A percentile compares a stretch with the other conserved stretches of the same genome.
Evolutionary conservation across 2,888 invertebrate species (phyloP).

Genomic region (Gortyna flavago): DNA sequence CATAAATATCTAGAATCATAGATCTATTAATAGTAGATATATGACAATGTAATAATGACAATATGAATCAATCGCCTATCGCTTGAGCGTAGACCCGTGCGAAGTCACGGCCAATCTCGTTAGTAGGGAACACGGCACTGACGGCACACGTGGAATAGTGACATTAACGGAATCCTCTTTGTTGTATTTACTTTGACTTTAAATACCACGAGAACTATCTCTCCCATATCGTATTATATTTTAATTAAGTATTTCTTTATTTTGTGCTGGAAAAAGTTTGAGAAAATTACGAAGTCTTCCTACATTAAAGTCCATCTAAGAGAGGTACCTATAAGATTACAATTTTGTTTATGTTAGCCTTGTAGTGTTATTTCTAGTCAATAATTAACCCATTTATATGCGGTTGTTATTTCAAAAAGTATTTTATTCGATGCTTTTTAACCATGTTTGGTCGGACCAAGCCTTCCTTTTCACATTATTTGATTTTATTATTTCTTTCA

Average conservation of each 20-base stretch:
- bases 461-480: background rate
- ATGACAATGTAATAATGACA: background rate
- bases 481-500: background rate
- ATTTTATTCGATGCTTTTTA: background rate
- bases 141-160: slow-evolving; percentile 66
- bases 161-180: slow-evolving; percentile 73
- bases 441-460: background rate
- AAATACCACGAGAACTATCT: slow-evolving; percentile 13
- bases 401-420: background rate
- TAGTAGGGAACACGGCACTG: slow-evolving; percentile 67
- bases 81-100: slow-evolving; percentile 49
- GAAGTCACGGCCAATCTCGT: slow-evolving; percentile 82
- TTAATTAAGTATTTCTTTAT: background rate
- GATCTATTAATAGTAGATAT: background rate
- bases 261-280: background rate
- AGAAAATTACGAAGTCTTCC: background rate
- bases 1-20: background rate
- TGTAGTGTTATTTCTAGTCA: background rate
- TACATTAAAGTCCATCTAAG: background rate
- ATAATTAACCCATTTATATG: background rate
- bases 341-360: background rate
- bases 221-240: background rate
- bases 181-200: slow-evolving; percentile 49
- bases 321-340: background rate
- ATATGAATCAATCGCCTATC: slow-evolving; percentile 6